Conservation (phyloP, 2,113 vertebrate genomes). For the Emydura subglobosa region DNA sequence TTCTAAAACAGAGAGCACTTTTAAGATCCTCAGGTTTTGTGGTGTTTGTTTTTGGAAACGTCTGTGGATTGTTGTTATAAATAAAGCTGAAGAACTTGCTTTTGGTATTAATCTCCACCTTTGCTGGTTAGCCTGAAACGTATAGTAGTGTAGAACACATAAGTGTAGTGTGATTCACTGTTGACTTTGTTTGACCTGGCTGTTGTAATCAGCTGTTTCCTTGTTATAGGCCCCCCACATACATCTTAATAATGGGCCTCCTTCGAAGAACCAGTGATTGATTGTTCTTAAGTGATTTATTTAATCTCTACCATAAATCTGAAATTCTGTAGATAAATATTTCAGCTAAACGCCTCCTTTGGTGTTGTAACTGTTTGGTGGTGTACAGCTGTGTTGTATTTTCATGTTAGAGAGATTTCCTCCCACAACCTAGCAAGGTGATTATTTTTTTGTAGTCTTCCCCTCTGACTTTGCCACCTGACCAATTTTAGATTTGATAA, state of each 20-base stretch:
- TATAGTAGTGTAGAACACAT: background rate
- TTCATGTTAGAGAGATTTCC: background rate
- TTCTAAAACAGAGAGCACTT: background rate
- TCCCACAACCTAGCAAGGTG: background rate
- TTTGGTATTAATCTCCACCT: background rate
- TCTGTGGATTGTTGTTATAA: background rate
- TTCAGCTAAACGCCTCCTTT: background rate
- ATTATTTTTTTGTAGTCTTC: background rate
- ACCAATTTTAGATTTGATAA: background rate
- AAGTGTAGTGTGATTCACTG: background rate
- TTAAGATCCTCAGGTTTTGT: background rate
- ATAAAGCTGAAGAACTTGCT: background rate
- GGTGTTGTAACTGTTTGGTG: background rate
- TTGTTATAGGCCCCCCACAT: background rate
- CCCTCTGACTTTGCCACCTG: background rate
- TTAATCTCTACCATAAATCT: conserved; percentile 53
- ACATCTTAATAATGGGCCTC: background rate
- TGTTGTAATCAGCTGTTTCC: background rate
- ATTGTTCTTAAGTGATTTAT: conserved; percentile 39
- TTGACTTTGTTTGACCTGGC: conserved; percentile 4
- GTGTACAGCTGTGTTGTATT: background rate
- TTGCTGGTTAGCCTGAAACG: background rate
- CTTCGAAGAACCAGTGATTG: background rate
- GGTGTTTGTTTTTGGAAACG: background rate
- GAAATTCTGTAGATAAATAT: conserved; percentile 35